A percentile compares a stretch with the other conserved stretches of the same genome.
phyloP scores from a whole-genome alignment of 2,888 invertebrate species.

The Pantelozetes paolii region DNA sequence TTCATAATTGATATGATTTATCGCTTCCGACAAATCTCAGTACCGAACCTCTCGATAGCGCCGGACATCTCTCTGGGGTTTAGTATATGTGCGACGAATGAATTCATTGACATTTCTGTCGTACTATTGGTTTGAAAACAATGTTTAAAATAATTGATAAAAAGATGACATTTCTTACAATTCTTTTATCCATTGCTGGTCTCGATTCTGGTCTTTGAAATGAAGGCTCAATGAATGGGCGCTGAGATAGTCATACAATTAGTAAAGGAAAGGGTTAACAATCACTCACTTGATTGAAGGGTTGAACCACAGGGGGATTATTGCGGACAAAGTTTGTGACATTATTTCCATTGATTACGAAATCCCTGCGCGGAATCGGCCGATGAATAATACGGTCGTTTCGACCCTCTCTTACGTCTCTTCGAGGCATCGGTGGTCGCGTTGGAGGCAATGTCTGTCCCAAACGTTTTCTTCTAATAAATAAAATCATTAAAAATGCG shows the following conservation, averaged over 20 bases:
- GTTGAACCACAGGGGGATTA: constrained; percentile 8
- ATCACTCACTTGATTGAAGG: not conserved
- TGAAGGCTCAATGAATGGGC: constrained; percentile 26
- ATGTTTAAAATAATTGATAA: not conserved
- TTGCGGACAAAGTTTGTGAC: not conserved
- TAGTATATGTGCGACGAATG: constrained; percentile 68
- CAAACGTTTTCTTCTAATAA: constrained; percentile 26
- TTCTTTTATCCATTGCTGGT: constrained; percentile 52
- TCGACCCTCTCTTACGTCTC: constrained; percentile 20
- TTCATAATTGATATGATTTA: not conserved
- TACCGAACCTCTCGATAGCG: constrained; percentile 52
- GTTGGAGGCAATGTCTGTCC: not conserved
- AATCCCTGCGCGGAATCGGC: constrained; percentile 25
- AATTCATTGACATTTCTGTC: constrained; percentile 85
- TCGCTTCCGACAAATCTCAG: not conserved
- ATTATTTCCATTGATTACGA: constrained; percentile 18
- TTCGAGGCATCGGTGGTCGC: not conserved
- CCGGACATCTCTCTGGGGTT: constrained; percentile 55
- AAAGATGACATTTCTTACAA: constrained; percentile 49
- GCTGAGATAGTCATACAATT: not conserved
- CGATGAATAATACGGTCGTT: constrained; percentile 16
- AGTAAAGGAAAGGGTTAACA: not conserved
- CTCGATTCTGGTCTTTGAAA: constrained; percentile 32
- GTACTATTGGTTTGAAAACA: constrained; percentile 56
- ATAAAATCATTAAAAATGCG: constrained; percentile 3